These are phyloP conservation scores for Notechis scutatus DNA, from an alignment of 2,113 vertebrate genomes.

Conservation along the genomic window DNA sequence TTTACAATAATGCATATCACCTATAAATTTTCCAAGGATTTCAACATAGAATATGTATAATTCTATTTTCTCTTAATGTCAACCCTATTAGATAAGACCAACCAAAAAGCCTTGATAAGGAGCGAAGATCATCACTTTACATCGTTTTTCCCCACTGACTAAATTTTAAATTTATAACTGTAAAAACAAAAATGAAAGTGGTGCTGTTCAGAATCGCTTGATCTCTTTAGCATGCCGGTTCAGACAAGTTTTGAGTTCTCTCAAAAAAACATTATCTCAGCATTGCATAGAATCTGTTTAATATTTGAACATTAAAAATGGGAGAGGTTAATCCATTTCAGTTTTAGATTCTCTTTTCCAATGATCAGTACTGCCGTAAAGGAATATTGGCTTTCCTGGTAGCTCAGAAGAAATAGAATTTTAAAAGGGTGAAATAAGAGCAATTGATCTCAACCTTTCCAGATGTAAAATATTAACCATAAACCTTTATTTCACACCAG, in stretches of 20 bases:
- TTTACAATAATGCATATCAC: background rate
- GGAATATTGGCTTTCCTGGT: constrained; percentile 15
- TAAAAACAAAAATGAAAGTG: background rate
- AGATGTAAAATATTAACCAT: constrained; percentile 49
- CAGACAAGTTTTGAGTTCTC: background rate
- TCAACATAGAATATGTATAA: background rate
- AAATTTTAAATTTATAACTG: background rate
- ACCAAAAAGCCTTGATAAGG: background rate
- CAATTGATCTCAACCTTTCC: constrained; percentile 39
- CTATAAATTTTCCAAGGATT: background rate
- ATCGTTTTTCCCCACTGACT: background rate
- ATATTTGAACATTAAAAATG: background rate
- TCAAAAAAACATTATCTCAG: background rate
- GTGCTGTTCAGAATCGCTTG: background rate
- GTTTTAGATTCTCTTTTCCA: background rate
- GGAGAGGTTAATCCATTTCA: background rate
- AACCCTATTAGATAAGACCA: background rate
- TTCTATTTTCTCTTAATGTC: background rate
- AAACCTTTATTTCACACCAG: constrained; percentile 33
- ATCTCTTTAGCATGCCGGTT: background rate
- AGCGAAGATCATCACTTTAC: background rate
- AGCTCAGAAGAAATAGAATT: constrained; percentile 33
- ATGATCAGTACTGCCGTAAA: constrained; percentile 17
- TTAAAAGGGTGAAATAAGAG: constrained; percentile 6
- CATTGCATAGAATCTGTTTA: background rate